Evolutionary conservation across 2,888 invertebrate genomes (phyloP).

Genomic region (Habroteleia sp.): DNA sequence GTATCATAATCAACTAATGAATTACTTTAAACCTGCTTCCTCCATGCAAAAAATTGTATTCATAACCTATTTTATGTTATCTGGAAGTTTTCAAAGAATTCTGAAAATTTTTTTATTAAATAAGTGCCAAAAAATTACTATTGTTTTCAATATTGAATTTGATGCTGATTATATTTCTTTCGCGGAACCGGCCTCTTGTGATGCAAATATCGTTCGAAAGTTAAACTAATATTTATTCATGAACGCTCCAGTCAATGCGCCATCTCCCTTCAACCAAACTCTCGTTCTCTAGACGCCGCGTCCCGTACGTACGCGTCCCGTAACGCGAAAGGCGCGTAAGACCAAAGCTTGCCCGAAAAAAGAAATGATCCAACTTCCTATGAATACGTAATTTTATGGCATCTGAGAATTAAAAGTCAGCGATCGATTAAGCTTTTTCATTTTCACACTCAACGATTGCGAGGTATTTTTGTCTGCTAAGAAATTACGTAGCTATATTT

Average conservation of each 20-base stretch:
- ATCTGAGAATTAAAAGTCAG: slow-evolving; percentile 71
- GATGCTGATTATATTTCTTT: slow-evolving; percentile 67
- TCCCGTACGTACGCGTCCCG: slow-evolving; percentile 29
- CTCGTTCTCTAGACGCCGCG: slow-evolving; percentile 1
- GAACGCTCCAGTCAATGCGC: slow-evolving; percentile 64
- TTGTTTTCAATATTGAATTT: too few relatives aligned
- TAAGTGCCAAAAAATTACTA: too few relatives aligned
- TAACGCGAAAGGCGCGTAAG: slow-evolving; percentile 53
- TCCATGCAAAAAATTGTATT: too few relatives aligned
- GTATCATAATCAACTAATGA: too few relatives aligned
- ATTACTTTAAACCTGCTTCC: too few relatives aligned
- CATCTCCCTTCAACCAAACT: slow-evolving; percentile 2
- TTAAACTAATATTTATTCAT: slow-evolving; percentile 80
- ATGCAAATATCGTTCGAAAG: slow-evolving; percentile 72
- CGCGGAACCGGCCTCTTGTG: slow-evolving; percentile 65
- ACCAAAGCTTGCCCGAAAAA: slow-evolving; percentile 42
- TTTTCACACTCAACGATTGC: slow-evolving; percentile 65
- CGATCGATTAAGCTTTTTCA: slow-evolving; percentile 68
- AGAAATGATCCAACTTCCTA: slow-evolving; percentile 66
- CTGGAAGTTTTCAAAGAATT: too few relatives aligned
- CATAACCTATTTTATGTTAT: too few relatives aligned
- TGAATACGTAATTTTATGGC: slow-evolving; percentile 78
- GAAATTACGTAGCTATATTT: slow-evolving; percentile 36
- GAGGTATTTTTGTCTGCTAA: slow-evolving; percentile 17
- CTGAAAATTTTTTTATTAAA: too few relatives aligned